Evolutionary conservation across 2,888 invertebrate species (phyloP).

Genomic region (Platerodrilus igneus): DNA sequence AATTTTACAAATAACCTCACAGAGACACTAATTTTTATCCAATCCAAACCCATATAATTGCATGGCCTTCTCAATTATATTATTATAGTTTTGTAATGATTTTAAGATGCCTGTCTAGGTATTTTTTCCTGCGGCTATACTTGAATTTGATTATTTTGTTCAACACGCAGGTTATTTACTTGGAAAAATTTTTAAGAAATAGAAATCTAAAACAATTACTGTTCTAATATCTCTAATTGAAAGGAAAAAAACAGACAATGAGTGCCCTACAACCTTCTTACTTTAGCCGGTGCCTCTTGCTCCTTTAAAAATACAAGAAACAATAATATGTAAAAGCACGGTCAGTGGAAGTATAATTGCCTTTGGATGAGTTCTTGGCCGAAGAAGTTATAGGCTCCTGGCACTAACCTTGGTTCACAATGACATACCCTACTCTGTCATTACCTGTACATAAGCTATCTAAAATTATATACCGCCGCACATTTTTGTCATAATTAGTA

Average conservation of each 20-base stretch:
- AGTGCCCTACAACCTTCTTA: no score
- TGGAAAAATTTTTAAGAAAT: not conserved
- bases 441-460: constrained; percentile 39
- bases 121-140: constrained; percentile 25
- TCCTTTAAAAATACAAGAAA: no score
- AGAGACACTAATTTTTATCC: constrained; percentile 31
- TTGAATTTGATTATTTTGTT: constrained; percentile 24
- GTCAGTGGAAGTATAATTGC: constrained; percentile 26
- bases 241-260: no score
- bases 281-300: not conserved
- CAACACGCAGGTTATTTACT: constrained; percentile 16
- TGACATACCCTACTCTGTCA: constrained; percentile 44
- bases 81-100: constrained; percentile 26
- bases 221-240: not conserved
- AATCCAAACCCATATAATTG: constrained; percentile 29
- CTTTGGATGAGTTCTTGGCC: constrained; percentile 30
- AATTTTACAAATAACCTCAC: constrained; percentile 20
- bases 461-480: constrained; percentile 42
- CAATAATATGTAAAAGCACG: constrained; percentile 9
- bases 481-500: constrained; percentile 46
- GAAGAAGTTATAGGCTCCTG: constrained; percentile 37
- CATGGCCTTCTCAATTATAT: constrained; percentile 22
- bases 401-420: constrained; percentile 40
- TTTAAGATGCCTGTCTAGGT: constrained; percentile 28
- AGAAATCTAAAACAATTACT: not conserved